Evolutionary conservation across 2,888 invertebrate genomes (phyloP).

Genomic region (Camponotus fellah): DNA sequence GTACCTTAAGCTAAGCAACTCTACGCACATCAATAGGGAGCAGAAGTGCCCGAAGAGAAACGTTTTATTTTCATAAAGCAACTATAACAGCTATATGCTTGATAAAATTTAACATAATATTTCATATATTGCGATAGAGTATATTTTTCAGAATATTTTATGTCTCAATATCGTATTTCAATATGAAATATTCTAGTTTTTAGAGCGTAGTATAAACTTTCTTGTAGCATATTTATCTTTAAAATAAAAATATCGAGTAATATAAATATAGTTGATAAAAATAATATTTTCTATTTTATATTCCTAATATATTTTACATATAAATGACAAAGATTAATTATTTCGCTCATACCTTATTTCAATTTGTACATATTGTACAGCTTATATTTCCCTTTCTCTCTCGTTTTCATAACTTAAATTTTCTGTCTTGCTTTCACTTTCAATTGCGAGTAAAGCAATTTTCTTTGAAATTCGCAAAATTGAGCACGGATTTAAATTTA

Average conservation of each 20-base stretch:
- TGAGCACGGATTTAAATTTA: neutral
- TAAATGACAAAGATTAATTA: neutral
- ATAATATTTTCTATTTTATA: neutral
- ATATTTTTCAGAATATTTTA: neutral
- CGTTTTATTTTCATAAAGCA: neutral
- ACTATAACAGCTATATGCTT: neutral
- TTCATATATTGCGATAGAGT: neutral
- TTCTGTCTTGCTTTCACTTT: too few species aligned
- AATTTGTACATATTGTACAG: neutral
- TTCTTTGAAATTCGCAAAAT: neutral
- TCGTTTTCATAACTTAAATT: neutral
- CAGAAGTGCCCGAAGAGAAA: slow-evolving; percentile 25
- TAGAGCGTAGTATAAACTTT: neutral
- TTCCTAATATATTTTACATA: too few species aligned
- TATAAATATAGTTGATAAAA: neutral
- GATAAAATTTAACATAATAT: slow-evolving; percentile 25
- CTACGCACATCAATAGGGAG: slow-evolving; percentile 16
- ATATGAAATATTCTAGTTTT: neutral
- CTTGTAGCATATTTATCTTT: neutral
- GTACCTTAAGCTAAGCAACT: slow-evolving; percentile 20
- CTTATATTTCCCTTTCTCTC: neutral
- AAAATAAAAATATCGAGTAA: neutral
- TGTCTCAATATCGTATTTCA: neutral
- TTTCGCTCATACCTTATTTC: slow-evolving; percentile 1
- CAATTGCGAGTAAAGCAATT: neutral